Percentiles rank a stretch among this genome's conserved stretches.
Evolutionary conservation across 2,888 invertebrate genomes (phyloP).

Genomic region (Scaeva pyrastri): DNA sequence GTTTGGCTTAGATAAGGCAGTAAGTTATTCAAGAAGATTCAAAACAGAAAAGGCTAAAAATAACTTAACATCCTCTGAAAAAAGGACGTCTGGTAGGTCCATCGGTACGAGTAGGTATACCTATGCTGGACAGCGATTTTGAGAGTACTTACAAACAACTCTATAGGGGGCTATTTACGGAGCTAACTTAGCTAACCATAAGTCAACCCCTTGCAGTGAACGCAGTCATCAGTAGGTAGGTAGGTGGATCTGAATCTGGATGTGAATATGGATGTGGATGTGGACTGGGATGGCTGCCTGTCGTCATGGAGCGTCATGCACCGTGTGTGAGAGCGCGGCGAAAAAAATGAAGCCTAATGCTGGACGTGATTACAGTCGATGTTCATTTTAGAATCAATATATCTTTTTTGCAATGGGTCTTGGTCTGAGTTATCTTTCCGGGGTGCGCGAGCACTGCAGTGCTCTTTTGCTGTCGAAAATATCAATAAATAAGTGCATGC

Average conservation of each 20-base stretch:
- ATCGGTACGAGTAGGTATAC: neutral
- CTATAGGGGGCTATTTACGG: slow-evolving; percentile 76
- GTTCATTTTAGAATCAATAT: slow-evolving; percentile 78
- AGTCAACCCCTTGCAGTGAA: slow-evolving; percentile 76
- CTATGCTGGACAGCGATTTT: slow-evolving; percentile 64
- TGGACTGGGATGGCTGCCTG: slow-evolving; percentile 51
- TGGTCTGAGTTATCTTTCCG: slow-evolving; percentile 72
- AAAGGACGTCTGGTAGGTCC: slow-evolving; percentile 13
- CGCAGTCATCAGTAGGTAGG: slow-evolving; percentile 62
- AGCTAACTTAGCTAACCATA: slow-evolving; percentile 73
- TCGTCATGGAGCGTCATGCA: slow-evolving; percentile 44
- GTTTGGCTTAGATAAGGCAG: neutral
- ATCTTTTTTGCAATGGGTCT: slow-evolving; percentile 68
- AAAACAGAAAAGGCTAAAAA: neutral
- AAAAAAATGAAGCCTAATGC: slow-evolving; percentile 77
- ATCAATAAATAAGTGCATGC: slow-evolving; percentile 75
- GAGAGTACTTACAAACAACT: slow-evolving; percentile 76
- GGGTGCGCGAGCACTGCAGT: slow-evolving; percentile 58
- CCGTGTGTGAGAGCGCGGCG: slow-evolving; percentile 64
- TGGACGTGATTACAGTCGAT: slow-evolving; percentile 78
- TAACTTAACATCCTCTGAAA: neutral
- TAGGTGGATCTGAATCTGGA: slow-evolving; percentile 49
- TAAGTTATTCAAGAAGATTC: neutral
- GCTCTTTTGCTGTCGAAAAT: slow-evolving; percentile 71
- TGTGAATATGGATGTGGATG: neutral